Base-by-base conservation (phyloP, 2,113 vertebrate genomes). In the Macrotus californicus region DNA sequence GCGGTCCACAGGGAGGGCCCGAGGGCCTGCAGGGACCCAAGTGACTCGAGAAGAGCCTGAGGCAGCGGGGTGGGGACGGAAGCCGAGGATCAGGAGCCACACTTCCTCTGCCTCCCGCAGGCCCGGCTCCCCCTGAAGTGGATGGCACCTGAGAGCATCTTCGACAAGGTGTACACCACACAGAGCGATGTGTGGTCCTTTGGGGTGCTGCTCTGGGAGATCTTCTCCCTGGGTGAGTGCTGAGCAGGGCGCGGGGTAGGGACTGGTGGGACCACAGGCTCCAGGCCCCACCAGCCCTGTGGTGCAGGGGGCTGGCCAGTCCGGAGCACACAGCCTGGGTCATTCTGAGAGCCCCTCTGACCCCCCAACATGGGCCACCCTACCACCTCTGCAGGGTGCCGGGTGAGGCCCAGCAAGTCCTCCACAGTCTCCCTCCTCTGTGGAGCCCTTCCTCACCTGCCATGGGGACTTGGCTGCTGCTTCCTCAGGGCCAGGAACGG, bases 91-190 rank as follows among this genome's bases (percentile, higher is more conserved):
- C 7, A 34, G 50, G 50, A 81, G 19, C 43, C 52, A 43, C 41
- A 15, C 16, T 1, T 39, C 85, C 21, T 70, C 77, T 3, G 0
- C 8, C 12, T 46, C n/a, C 85, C 89, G 1, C 96, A 99, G 99
- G 99, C 99, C 69, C 99, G 99, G 72, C 99, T 99, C 81, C 99
- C 99, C 59, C 97, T 99, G 93, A 99, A 99, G 98, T 99, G 99
- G 99, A 99, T 99, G 99, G 99, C 99, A 83, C 99, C 99, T 0
- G 99, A 99, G 97, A 99, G 99, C 93, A 99, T 99, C 98, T 99
- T 99, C 0, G 99, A 99, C 97, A 99, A 99, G 97, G 98, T 99
- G 84, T 99, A 99, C 96, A 99, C 99, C 97, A 99, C 99, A 16
- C 99, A 99, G 98, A 99, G 99, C 59, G 99, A 99, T 0, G 99